These are phyloP conservation scores for Philonicus albiceps DNA, from an alignment of 2,888 invertebrate genomes.

Conservation along the genomic window DNA sequence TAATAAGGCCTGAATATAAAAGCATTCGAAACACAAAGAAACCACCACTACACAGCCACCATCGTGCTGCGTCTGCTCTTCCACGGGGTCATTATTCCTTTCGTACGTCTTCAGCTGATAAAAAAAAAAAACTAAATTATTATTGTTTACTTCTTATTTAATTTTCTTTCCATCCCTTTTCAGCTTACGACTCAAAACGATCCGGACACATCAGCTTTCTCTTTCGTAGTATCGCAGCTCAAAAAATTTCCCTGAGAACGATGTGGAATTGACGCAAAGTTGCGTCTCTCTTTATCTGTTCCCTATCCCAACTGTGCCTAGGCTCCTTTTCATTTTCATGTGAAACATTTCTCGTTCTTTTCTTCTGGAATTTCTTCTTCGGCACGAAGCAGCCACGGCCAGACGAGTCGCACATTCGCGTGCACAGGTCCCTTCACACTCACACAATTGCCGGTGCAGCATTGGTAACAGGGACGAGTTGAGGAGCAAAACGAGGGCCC, in stretches of 20 bases:
- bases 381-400: neutral
- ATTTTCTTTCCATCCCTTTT: neutral
- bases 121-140: conserved; percentile 16
- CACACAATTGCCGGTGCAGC: neutral
- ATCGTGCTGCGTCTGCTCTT: conserved; percentile 16
- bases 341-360: conserved; percentile 11
- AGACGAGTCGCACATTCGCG: neutral
- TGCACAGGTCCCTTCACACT: neutral
- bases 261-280: conserved; percentile 12
- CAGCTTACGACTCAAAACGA: neutral
- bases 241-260: conserved; percentile 12
- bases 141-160: conserved; percentile 38
- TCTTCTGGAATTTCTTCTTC: conserved; percentile 34
- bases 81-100: conserved; percentile 33
- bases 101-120: conserved; percentile 20
- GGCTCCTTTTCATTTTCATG: neutral
- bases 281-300: neutral
- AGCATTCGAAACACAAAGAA: neutral
- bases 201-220: neutral
- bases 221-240: neutral
- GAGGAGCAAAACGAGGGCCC: neutral
- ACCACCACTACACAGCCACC: neutral
- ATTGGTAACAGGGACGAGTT: neutral
- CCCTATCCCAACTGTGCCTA: neutral
- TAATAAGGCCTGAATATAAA: neutral